Percentiles rank a stretch among this genome's conserved stretches.
Evolutionary conservation across 2,888 invertebrate species (phyloP).

Genomic region (Andrena dorsata): DNA sequence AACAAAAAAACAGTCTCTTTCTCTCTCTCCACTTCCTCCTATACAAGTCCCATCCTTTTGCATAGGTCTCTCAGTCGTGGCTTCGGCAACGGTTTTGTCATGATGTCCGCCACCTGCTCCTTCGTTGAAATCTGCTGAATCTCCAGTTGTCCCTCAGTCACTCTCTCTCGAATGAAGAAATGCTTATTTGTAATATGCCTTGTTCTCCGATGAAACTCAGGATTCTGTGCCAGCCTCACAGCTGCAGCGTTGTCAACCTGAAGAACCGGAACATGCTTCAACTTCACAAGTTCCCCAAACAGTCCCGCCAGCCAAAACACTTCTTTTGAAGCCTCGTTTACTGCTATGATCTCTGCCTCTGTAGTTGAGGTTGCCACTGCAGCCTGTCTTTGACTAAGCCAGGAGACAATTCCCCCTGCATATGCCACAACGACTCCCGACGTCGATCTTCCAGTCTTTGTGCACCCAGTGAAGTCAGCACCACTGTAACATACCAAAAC

Average conservation of each 20-base stretch:
- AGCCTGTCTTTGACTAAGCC: not conserved
- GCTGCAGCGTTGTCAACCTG: not conserved
- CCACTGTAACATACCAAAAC: not conserved
- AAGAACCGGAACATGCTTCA: not conserved
- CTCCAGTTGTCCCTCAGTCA: not conserved
- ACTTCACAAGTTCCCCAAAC: not conserved
- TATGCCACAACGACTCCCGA: not conserved
- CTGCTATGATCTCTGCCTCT: conserved; percentile 2
- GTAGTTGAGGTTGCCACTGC: conserved; percentile 19
- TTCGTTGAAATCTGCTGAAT: too few relatives aligned
- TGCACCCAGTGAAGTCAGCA: not conserved
- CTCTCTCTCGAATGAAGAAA: not conserved
- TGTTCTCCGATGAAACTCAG: not conserved
- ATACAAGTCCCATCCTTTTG: too few relatives aligned
- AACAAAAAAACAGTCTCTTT: too few relatives aligned
- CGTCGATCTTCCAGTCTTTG: not conserved
- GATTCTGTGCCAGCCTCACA: not conserved
- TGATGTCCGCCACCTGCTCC: not conserved
- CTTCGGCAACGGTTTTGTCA: not conserved
- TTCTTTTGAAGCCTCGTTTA: conserved; percentile 3
- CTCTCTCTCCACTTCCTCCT: too few relatives aligned
- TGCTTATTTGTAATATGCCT: not conserved
- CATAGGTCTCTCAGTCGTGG: too few relatives aligned
- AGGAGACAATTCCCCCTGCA: not conserved
- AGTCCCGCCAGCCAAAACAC: not conserved